Base-by-base conservation (phyloP, 2,113 vertebrate species). In the Silurus meridionalis region DNA sequence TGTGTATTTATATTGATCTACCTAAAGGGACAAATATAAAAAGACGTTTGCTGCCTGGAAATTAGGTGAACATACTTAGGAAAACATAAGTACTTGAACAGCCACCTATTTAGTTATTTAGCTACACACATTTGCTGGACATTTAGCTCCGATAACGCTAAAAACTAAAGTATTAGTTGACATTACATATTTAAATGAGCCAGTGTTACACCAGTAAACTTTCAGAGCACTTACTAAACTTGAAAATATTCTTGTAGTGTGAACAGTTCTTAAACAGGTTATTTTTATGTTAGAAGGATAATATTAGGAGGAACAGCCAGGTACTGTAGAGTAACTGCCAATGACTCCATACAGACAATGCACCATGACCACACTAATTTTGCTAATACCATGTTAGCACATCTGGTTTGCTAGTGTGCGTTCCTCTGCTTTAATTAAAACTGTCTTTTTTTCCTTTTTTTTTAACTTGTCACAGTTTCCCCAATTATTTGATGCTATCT, bases 401-500 rank as follows among this genome's bases (percentile, higher is more conserved):
- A 72, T 50, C 50, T 72, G 46, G 37, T 72, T 72, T 72, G 17
- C 46, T 28, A 11, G 25, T 11, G 25, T 37, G 66, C 66, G 37
- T 69, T 15, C 4, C 1, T 80, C 17, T 61, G 28, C 10, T 80
- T 80, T 61, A 80, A 61, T 61, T 60, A 61, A 80, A 80, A 6
- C 15, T 19, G n/a, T 46, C 57, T 13, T 23, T 11, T 75, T 37
- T 37, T 37, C 28, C 28, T 78, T 78, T 13, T 48, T 52, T 21
- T 52, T 23, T 66, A 3, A 71, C 28, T 71, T 53, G n/a, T 61
- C 15, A 37, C 15, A 37, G 28, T 21, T 5, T 13, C 9, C 19
- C 61, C 78, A 37, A 60, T 60, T 46, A 60, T 79, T 57, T 78
- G 48, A 75, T 53, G 23, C 23, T 80, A 80, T 58, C 57, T 61